Evolutionary conservation across 1,140 invertebrate genomes (phyloP), one percentile per base, ranked within the genome.

Genomic region (Ips nitidus): DNA sequence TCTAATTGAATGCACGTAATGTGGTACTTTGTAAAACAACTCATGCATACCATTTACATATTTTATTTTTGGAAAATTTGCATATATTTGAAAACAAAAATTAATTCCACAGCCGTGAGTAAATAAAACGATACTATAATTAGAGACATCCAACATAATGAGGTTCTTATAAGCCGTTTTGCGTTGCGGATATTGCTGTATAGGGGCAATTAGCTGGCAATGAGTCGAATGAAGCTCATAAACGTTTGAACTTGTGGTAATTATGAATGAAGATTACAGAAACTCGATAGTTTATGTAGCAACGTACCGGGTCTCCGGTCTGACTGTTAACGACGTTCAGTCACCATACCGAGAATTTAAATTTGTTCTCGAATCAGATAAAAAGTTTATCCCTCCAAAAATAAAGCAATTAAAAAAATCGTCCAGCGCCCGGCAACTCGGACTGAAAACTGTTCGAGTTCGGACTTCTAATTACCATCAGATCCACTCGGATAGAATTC

Each of bases 121-220:
- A 66, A 57, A 66, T 47, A 58, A 57, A 66, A 58, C 64, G 37
- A 56, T 52, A 43, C 53, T n/a, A 47, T 66, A 57, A 66, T 66
- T 57, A 66, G 52, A 8, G 55, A 62, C 40, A 58, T 56, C 52
- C 38, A 59, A 64, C 41, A 57, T 65, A 65, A 70, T 63, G 55
- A 41, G 62, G 45, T 58, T 62, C 52, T 72, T 69, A 67, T 69
- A 72, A 62, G 53, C 53, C 56, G 59, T 60, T 63, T 59, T 22
- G 41, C 57, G 38, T 52, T 63, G 53, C 66, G 71, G 71, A 72
- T 69, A 72, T 72, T 72, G 47, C 66, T 55, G 55, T 72, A 69
- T 72, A 50, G 42, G 71, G 71, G 71, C 66, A 69, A 72, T 72
- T 72, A 65, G 55, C 6, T 65, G 3, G 42, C 66, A 59, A 69